Conservation (phyloP, 2,888 invertebrate genomes). For the Cotesia congregata region DNA sequence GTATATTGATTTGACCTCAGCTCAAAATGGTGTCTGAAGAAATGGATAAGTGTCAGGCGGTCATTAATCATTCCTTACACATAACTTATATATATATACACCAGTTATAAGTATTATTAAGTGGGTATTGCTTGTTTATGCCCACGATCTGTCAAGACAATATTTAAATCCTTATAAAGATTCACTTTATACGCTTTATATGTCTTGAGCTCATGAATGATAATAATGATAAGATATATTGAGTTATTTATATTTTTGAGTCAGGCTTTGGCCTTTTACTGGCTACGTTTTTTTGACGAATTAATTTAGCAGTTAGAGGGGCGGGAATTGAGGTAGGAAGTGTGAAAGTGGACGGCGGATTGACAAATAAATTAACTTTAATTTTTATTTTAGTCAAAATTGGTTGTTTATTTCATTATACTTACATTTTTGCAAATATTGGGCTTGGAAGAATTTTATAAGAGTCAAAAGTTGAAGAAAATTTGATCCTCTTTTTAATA, state of each 20-base stretch:
- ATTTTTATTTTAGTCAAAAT: too few relatives aligned
- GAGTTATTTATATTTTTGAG: neutral
- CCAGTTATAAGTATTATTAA: neutral
- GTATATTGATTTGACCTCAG: constrained; percentile 27
- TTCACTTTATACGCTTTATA: neutral
- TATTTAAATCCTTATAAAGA: constrained; percentile 4
- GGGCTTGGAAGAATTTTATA: too few relatives aligned
- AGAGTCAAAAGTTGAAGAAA: too few relatives aligned
- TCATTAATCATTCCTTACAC: constrained; percentile 18
- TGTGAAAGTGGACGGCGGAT: too few relatives aligned
- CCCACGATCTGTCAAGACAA: constrained; percentile 16
- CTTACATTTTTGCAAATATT: too few relatives aligned
- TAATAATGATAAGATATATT: constrained; percentile 1
- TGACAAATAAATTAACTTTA: too few relatives aligned
- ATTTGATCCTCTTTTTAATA: too few relatives aligned
- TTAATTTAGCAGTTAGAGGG: neutral
- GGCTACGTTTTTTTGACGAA: neutral
- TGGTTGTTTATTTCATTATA: too few relatives aligned
- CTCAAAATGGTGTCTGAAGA: constrained; percentile 14
- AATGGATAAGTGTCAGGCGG: constrained; percentile 20
- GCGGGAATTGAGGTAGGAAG: too few relatives aligned
- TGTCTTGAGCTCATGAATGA: neutral
- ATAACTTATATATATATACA: neutral
- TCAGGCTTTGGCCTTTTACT: neutral
- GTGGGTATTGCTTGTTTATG: constrained; percentile 21